Evolutionary conservation across 2,888 invertebrate species (phyloP).

Genomic region (Pecten maximus): DNA sequence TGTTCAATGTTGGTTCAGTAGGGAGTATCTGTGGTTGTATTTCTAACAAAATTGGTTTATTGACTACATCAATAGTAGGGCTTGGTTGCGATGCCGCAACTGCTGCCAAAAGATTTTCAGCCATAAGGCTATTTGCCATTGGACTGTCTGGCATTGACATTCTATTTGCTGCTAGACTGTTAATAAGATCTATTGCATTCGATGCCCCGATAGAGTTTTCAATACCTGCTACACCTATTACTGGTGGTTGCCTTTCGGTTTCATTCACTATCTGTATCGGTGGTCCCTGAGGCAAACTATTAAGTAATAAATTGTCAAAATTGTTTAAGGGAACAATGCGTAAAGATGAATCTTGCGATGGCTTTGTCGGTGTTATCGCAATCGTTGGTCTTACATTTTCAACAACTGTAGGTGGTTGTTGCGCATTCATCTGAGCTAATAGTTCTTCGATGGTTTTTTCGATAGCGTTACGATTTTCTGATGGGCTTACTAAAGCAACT

Average conservation of each 20-base stretch:
- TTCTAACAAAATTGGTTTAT: background rate
- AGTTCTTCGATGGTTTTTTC: background rate
- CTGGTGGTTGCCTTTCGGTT: background rate
- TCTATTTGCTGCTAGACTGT: background rate
- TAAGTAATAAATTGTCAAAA: background rate
- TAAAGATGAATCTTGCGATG: background rate
- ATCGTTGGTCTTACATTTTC: background rate
- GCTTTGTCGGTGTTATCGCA: background rate
- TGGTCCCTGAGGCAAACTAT: background rate
- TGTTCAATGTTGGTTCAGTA: background rate
- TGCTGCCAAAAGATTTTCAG: background rate
- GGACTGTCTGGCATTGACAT: slow-evolving; percentile 24
- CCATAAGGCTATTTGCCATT: background rate
- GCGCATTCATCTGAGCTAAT: background rate
- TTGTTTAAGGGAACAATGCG: background rate
- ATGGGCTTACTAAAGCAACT: background rate
- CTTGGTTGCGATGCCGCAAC: background rate
- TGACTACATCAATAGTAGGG: background rate
- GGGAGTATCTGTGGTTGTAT: slow-evolving; percentile 15
- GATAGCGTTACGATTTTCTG: background rate
- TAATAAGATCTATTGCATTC: background rate
- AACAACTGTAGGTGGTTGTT: background rate
- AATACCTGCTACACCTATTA: background rate
- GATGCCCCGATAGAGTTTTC: background rate
- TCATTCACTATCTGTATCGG: background rate